Evolutionary conservation across 1,140 invertebrate species (phyloP).

Genomic region (Ctenoplectra terminalis): DNA sequence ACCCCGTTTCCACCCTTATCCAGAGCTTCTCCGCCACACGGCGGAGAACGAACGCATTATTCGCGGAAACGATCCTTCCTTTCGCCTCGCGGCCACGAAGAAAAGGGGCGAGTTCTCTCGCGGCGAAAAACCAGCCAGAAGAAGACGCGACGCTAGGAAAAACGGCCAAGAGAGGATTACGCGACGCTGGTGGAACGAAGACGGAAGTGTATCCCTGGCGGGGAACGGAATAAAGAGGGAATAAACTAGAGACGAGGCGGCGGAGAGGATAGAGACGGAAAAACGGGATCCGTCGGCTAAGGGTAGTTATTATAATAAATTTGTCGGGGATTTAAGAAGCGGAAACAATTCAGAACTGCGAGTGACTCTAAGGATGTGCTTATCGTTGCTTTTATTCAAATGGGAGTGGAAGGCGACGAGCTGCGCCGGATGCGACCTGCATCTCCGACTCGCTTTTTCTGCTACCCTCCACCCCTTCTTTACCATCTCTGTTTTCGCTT

Average conservation of each 20-base stretch:
- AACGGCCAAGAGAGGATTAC: constrained; percentile 46
- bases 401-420: constrained; percentile 79
- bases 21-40: constrained; percentile 46
- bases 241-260: constrained; percentile 6
- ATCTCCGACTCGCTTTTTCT: constrained; percentile 68
- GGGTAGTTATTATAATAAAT: constrained; percentile 84
- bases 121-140: constrained; percentile 55
- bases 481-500: constrained; percentile 1
- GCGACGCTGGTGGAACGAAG: constrained; percentile 20
- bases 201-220: constrained; percentile 21
- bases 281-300: constrained; percentile 75
- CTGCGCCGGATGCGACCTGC: constrained; percentile 74
- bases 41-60: constrained; percentile 61
- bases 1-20: constrained; percentile 23
- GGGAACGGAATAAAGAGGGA: constrained; percentile 60
- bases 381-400: constrained; percentile 83
- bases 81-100: constrained; percentile 63
- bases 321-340: constrained; percentile 83
- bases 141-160: constrained; percentile 57
- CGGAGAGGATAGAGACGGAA: constrained; percentile 52
- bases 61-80: constrained; percentile 67
- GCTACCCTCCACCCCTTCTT: constrained; percentile 1
- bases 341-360: constrained; percentile 83
- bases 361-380: constrained; percentile 82
- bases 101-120: constrained; percentile 51